These are phyloP conservation scores for Catocala nupta DNA, from an alignment of 2,888 invertebrate species.

Conservation along the genomic window DNA sequence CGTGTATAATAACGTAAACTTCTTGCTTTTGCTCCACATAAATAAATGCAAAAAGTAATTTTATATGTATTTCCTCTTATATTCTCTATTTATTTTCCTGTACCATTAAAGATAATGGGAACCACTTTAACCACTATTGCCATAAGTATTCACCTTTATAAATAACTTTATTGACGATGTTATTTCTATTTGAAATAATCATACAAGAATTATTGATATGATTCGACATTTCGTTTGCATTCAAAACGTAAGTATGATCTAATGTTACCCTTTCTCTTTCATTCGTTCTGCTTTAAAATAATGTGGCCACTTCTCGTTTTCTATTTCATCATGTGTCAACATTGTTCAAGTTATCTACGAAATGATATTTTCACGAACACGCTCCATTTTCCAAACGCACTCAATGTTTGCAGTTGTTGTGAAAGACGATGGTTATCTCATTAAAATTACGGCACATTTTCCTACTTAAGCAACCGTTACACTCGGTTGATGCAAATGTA, in stretches of 20 bases:
- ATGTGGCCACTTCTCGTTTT: not conserved
- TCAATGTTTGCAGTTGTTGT: slow-evolving; percentile 56
- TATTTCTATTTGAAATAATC: not conserved
- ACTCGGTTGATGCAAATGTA: slow-evolving; percentile 52
- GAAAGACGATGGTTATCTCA: slow-evolving; percentile 65
- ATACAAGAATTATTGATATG: not conserved
- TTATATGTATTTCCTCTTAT: slow-evolving; percentile 34
- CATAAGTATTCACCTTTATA: slow-evolving; percentile 30
- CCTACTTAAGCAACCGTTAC: slow-evolving; percentile 62
- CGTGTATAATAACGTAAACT: no score
- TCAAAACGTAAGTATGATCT: no score
- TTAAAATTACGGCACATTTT: slow-evolving; percentile 63
- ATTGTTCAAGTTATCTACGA: not conserved
- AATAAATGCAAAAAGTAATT: slow-evolving; percentile 25
- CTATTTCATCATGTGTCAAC: not conserved
- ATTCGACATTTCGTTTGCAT: not conserved
- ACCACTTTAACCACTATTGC: slow-evolving; percentile 35
- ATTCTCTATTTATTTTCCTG: slow-evolving; percentile 33
- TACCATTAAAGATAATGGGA: slow-evolving; percentile 34
- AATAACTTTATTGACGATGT: slow-evolving; percentile 1
- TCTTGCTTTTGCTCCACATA: slow-evolving; percentile 10
- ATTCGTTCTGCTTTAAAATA: not conserved
- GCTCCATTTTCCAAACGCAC: slow-evolving; percentile 44
- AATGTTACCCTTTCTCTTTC: not conserved
- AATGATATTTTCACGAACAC: slow-evolving; percentile 8